Conservation (phyloP, 2,888 invertebrate species). For the Graphium colonna region DNA sequence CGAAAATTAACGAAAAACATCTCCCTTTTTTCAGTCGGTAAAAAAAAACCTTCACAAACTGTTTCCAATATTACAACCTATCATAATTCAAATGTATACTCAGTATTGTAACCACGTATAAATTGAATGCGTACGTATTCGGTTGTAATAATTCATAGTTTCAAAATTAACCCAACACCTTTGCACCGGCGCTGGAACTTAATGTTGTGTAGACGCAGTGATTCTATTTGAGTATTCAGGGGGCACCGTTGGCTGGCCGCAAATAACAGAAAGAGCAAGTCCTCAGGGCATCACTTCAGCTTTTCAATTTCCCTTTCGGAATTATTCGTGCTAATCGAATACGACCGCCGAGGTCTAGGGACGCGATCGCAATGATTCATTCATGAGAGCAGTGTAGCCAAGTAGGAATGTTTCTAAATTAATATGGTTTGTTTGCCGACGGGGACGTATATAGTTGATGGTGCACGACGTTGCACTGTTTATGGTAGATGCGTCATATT, state of each 20-base stretch:
- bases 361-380: slow-evolving; percentile 72
- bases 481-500: too few species aligned
- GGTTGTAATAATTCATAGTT: slow-evolving; percentile 1
- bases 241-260: slow-evolving; percentile 58
- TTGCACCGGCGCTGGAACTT: slow-evolving; percentile 39
- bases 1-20: too few species aligned
- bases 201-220: slow-evolving; percentile 38
- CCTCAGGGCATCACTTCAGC: slow-evolving; percentile 77
- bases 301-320: slow-evolving; percentile 80
- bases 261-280: slow-evolving; percentile 78
- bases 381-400: slow-evolving; percentile 71
- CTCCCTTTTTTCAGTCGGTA: too few species aligned
- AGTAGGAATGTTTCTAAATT: slow-evolving; percentile 58
- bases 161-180: neutral
- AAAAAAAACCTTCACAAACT: too few species aligned
- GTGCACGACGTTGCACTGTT: too few species aligned
- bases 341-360: slow-evolving; percentile 64
- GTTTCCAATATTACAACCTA: too few species aligned
- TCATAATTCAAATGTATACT: neutral
- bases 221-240: slow-evolving; percentile 67
- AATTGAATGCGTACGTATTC: neutral
- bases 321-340: slow-evolving; percentile 79
- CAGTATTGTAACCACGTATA: neutral
- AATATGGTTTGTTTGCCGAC: slow-evolving; percentile 43
- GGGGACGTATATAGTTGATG: neutral